Conservation (phyloP, 2,888 invertebrate species). For the Sesamia inferens region DNA sequence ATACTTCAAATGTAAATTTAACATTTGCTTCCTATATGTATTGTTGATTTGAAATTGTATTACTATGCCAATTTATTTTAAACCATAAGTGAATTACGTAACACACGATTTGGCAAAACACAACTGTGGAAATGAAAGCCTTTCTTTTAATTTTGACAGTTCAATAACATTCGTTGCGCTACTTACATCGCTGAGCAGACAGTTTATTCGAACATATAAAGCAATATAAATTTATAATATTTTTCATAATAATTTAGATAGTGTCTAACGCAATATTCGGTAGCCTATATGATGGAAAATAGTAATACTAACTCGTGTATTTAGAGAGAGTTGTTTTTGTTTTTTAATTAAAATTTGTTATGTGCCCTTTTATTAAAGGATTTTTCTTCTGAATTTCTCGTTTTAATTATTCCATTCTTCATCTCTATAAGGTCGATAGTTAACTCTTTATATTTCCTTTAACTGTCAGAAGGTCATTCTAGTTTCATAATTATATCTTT, state of each 20-base stretch:
- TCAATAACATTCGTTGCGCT: neutral
- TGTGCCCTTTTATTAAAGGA: neutral
- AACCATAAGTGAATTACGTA: neutral
- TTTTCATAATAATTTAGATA: neutral
- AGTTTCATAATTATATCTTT: slow-evolving; percentile 1
- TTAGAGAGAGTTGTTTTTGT: no score
- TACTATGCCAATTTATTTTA: slow-evolving; percentile 44
- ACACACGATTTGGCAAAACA: neutral
- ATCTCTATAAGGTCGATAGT: neutral
- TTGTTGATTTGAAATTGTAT: slow-evolving; percentile 42
- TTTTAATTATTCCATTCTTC: neutral
- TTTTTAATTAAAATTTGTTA: neutral
- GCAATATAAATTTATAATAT: neutral
- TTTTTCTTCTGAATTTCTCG: neutral
- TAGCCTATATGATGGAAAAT: neutral
- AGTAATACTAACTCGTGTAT: neutral
- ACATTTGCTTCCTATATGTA: slow-evolving; percentile 45
- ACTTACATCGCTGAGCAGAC: neutral
- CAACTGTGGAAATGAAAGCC: neutral
- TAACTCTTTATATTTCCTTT: neutral
- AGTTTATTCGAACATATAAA: no score
- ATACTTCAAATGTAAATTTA: slow-evolving; percentile 53
- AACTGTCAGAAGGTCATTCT: neutral
- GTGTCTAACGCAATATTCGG: neutral
- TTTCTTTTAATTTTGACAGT: neutral